These are phyloP conservation scores for Danionella dracula DNA, from an alignment of 2,797 vertebrate species.

Conservation along the genomic window DNA sequence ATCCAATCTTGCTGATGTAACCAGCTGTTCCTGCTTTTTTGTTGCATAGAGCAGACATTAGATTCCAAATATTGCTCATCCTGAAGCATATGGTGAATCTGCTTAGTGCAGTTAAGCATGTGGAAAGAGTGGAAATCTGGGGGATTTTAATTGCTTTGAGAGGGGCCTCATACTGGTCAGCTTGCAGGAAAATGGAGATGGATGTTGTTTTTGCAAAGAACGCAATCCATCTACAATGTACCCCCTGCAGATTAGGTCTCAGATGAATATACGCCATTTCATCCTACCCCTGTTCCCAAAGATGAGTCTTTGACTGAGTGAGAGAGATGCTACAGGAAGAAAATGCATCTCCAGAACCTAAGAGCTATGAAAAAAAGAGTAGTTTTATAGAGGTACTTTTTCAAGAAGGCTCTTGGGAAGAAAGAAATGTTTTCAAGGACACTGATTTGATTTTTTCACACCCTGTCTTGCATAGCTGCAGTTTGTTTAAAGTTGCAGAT, in stretches of 20 bases:
- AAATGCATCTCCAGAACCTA: neutral
- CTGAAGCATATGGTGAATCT: conserved; percentile 67
- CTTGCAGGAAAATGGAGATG: conserved; percentile 48
- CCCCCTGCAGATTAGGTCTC: conserved; percentile 37
- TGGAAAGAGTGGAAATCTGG: conserved; percentile 47
- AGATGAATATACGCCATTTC: conserved; percentile 26
- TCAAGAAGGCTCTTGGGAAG: conserved; percentile 33
- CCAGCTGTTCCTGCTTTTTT: conserved; percentile 67
- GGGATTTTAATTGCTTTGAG: conserved; percentile 52
- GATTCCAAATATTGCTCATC: conserved; percentile 60
- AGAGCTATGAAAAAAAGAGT: conserved; percentile 1
- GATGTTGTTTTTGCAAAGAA: conserved; percentile 50
- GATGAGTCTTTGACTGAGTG: conserved; percentile 44
- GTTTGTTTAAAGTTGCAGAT: conserved; percentile 42
- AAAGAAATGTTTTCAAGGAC: conserved; percentile 45
- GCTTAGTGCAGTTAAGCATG: conserved; percentile 49
- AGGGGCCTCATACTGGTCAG: conserved; percentile 43
- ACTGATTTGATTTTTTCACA: conserved; percentile 37
- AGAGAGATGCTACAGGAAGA: neutral
- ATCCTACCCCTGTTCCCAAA: conserved; percentile 30
- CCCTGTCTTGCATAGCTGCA: conserved; percentile 28
- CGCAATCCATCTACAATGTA: conserved; percentile 6
- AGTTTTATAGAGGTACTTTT: neutral
- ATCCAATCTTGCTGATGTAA: conserved; percentile 65
- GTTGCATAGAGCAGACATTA: conserved; percentile 44